Evolutionary conservation across 2,113 vertebrate species (phyloP).

Genomic region (Tapirus terrestris): DNA sequence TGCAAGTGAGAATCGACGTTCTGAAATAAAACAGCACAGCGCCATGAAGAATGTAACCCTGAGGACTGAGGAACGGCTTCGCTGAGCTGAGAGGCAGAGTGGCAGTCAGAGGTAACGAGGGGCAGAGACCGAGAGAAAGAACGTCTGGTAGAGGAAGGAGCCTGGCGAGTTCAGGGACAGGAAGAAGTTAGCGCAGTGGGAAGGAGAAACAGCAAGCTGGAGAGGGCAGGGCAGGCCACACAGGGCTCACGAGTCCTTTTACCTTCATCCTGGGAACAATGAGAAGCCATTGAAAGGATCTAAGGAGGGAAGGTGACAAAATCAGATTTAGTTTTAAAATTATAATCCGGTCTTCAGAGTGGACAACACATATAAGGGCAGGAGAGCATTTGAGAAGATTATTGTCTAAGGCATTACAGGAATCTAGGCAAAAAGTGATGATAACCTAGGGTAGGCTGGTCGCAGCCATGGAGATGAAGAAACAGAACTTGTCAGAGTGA

Average conservation of each 20-base stretch:
- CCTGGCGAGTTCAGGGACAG: not conserved
- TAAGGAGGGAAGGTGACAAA: not conserved
- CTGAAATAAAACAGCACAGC: too few species aligned
- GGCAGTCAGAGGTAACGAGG: not conserved
- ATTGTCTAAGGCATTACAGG: not conserved
- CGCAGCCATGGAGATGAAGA: too few species aligned
- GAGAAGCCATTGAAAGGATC: not conserved
- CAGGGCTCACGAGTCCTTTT: not conserved
- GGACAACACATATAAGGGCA: not conserved
- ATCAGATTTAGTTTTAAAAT: not conserved
- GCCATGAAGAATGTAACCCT: not conserved
- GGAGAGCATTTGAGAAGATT: too few species aligned
- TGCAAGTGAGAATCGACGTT: not conserved
- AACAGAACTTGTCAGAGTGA: too few species aligned
- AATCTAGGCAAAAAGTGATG: not conserved
- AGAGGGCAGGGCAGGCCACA: not conserved
- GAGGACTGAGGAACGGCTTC: not conserved
- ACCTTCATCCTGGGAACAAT: not conserved
- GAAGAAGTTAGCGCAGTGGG: not conserved
- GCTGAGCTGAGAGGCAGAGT: not conserved
- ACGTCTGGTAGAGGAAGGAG: not conserved
- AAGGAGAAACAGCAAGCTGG: not conserved
- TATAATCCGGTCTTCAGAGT: not conserved
- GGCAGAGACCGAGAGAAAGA: not conserved
- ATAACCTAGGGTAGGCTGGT: too few species aligned